A percentile compares a stretch with the other conserved stretches of the same genome.
phyloP scores from a whole-genome alignment of 2,888 invertebrate genomes.

The Latrodectus hesperus region DNA sequence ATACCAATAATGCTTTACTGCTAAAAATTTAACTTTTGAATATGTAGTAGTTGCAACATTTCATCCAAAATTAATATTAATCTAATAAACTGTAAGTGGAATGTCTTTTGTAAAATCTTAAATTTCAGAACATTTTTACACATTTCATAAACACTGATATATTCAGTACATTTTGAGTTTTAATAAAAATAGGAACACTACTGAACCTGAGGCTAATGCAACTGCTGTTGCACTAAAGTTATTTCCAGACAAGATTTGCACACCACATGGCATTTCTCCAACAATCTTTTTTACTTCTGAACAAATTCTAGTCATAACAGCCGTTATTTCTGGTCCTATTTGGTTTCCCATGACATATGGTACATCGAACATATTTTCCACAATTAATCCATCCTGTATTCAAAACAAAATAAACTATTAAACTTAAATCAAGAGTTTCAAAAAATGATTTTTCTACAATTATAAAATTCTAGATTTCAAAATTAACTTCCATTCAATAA shows the following conservation, averaged over 20 bases:
- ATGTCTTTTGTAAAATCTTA: no score
- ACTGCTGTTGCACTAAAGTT: slow-evolving; percentile 85
- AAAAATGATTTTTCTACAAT: not conserved
- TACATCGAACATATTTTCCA: slow-evolving; percentile 88
- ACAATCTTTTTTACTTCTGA: slow-evolving; percentile 79
- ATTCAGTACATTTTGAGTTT: no score
- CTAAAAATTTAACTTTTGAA: no score
- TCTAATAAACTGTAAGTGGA: no score
- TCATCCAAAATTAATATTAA: no score
- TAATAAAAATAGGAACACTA: no score
- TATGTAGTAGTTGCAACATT: no score
- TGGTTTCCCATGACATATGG: slow-evolving; percentile 81
- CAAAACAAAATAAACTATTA: slow-evolving; percentile 20
- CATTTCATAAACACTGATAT: no score
- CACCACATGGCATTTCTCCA: slow-evolving; percentile 78
- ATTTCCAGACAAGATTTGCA: slow-evolving; percentile 85
- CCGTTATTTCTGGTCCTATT: slow-evolving; percentile 82
- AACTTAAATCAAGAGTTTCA: slow-evolving; percentile 26
- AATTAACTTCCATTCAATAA: not conserved
- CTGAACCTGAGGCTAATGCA: slow-evolving; percentile 80
- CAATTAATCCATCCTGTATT: slow-evolving; percentile 81
- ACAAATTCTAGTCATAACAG: slow-evolving; percentile 82
- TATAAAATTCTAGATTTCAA: not conserved
- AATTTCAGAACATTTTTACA: no score
- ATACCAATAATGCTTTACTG: no score